phyloP scores from a whole-genome alignment of 1,140 invertebrate genomes.

The Mercenaria mercenaria region DNA sequence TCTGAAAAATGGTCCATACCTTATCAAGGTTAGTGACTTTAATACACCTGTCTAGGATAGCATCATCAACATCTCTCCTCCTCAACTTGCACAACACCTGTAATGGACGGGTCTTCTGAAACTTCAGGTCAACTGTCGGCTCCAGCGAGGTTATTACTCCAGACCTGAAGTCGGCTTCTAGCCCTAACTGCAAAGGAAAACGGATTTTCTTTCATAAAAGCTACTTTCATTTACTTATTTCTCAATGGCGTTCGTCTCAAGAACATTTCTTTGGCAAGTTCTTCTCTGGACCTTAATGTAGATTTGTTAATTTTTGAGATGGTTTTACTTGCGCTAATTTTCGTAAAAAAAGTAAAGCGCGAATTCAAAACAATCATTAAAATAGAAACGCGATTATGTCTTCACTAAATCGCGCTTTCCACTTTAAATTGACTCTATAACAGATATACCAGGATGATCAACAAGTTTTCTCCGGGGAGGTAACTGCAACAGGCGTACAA shows the following conservation, averaged over 20 bases:
- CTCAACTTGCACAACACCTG: constrained; percentile 77
- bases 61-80: constrained; percentile 73
- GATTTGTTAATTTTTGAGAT: too few relatives aligned
- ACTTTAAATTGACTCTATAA: too few relatives aligned
- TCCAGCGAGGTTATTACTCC: constrained; percentile 72
- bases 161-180: constrained; percentile 77
- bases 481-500: too few relatives aligned
- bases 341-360: too few relatives aligned
- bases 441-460: too few relatives aligned
- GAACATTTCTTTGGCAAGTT: not conserved
- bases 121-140: constrained; percentile 41
- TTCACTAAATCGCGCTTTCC: too few relatives aligned
- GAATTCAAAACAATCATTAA: too few relatives aligned
- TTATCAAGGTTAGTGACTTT: constrained; percentile 74
- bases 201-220: not conserved
- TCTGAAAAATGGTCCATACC: not conserved
- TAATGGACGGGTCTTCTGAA: constrained; percentile 77
- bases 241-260: not conserved
- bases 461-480: too few relatives aligned
- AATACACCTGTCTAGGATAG: constrained; percentile 76
- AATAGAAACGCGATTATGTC: too few relatives aligned
- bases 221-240: not conserved
- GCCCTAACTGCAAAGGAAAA: constrained; percentile 75
- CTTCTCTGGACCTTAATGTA: not conserved
- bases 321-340: too few relatives aligned